These are phyloP conservation scores for Oreamnos americanus DNA, from an alignment of 2,113 vertebrate genomes.

Conservation along the genomic window DNA sequence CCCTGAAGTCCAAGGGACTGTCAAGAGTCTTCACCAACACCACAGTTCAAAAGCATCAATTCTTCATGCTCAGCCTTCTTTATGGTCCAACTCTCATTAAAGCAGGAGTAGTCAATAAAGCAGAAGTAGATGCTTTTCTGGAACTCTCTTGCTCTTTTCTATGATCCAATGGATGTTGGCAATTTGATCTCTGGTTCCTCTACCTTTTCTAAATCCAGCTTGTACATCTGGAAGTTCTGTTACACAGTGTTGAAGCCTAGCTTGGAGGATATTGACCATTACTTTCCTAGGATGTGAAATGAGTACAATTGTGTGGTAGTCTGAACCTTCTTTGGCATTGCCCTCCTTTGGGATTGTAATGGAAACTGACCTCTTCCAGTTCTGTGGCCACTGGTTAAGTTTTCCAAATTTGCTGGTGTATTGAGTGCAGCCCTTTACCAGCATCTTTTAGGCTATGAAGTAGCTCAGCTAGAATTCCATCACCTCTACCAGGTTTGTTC, in stretches of 20 bases:
- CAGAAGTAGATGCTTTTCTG: not conserved
- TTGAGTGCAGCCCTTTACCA: not conserved
- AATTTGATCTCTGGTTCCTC: not conserved
- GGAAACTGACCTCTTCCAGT: not conserved
- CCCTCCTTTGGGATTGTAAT: not conserved
- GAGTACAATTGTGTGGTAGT: not conserved
- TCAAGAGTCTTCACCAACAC: not conserved
- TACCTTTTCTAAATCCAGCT: not conserved
- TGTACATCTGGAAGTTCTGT: not conserved
- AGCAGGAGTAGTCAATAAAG: not conserved
- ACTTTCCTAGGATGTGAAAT: not conserved
- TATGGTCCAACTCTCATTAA: not conserved
- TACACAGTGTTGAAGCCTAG: not conserved
- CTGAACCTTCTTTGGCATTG: not conserved
- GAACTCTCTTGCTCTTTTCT: not conserved
- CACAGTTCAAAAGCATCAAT: not conserved
- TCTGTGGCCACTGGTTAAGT: not conserved
- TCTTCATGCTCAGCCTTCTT: not conserved
- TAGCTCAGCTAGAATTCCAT: not conserved
- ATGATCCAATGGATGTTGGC: not conserved
- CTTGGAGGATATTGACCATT: not conserved
- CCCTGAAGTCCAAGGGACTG: not conserved
- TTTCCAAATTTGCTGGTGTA: not conserved
- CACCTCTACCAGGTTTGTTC: not conserved
- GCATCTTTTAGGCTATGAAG: not conserved